Evolutionary conservation across 2,797 vertebrate genomes (phyloP), one percentile per base, ranked within the genome.

Genomic region (Propithecus perrieri): DNA sequence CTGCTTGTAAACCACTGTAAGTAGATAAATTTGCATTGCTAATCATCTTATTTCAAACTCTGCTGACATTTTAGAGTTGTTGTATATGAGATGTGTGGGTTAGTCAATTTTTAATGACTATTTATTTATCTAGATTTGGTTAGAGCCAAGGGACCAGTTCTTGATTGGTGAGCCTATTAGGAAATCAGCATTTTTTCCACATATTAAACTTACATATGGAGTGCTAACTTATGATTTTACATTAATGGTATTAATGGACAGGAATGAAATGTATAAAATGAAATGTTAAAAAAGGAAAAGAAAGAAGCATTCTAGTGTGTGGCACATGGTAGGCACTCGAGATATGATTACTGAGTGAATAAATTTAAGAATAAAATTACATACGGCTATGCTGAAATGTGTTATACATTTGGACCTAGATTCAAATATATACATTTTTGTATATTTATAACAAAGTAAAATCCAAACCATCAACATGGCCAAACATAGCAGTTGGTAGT

Each of bases 81-180:
- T 94, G 18, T 75, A 6, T 59, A 71, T 89, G 85, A 89, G 63
- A 91, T 91, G 46, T 93, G 86, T 59, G 55, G 33, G 75, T 76
- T 75, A 96, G 95, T 93, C 93, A 74, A 74, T 94, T 97, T 98
- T 97, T 96, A 97, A 97, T 97, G 86, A 96, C 89, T 97, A 96
- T 97, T 97, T 97, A 91, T 97, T 97, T 97, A 96, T 74, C 76
- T 90, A 84, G 63, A 96, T 96, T 97, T 96, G 86, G 91, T 41
- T 48, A 85, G 53, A 92, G 86, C 67, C 93, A 91, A 95, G 96
- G 79, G 91, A 97, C 84, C 22, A 93, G 67, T 55, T n/a, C 48
- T 79, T 95, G 67, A 94, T 46, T 80, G 85, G 79, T 63, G 28
- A 95, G 24, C 59, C 92, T 94, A 63, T 94, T 93, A 93, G 65